phyloP scores from a whole-genome alignment of 2,113 vertebrate genomes.

The Cebidichthys violaceus region DNA sequence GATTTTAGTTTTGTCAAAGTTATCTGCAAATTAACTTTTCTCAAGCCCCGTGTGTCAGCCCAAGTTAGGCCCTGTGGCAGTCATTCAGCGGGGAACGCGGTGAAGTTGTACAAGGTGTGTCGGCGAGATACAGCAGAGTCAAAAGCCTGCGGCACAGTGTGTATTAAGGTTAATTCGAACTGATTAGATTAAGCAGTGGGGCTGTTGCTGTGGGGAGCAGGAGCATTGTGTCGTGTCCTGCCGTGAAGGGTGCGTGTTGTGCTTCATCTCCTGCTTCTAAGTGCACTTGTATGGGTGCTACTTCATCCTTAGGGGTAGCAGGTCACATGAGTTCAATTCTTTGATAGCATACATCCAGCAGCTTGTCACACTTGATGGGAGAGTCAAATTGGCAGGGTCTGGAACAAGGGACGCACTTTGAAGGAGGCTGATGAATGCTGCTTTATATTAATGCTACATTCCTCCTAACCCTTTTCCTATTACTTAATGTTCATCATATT shows the following conservation, averaged over 20 bases:
- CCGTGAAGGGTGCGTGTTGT: conserved; percentile 49
- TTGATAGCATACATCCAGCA: conserved; percentile 56
- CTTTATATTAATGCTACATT: conserved; percentile 47
- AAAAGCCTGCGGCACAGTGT: conserved; percentile 68
- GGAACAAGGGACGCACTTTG: conserved; percentile 32
- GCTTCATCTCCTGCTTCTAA: conserved; percentile 50
- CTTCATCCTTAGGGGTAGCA: conserved; percentile 56
- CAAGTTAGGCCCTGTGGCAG: conserved; percentile 54
- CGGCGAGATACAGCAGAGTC: conserved; percentile 67
- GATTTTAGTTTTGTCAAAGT: conserved; percentile 30
- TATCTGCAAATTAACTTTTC: conserved; percentile 66
- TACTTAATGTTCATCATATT: conserved; percentile 43
- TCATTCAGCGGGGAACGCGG: conserved; percentile 62
- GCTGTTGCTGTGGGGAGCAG: conserved; percentile 68
- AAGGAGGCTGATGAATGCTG: conserved; percentile 15
- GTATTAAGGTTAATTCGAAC: conserved; percentile 83
- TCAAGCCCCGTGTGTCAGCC: conserved; percentile 54
- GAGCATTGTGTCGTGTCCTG: conserved; percentile 49
- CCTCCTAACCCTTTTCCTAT: conserved; percentile 28
- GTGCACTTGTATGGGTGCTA: conserved; percentile 46
- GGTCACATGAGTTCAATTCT: conserved; percentile 53
- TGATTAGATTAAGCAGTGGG: conserved; percentile 80
- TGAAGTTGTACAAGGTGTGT: conserved; percentile 77
- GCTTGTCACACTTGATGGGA: conserved; percentile 58
- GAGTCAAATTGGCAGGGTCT: conserved; percentile 63